Conservation (phyloP, 2,888 invertebrate species). For the Electrophaes corylata region DNA sequence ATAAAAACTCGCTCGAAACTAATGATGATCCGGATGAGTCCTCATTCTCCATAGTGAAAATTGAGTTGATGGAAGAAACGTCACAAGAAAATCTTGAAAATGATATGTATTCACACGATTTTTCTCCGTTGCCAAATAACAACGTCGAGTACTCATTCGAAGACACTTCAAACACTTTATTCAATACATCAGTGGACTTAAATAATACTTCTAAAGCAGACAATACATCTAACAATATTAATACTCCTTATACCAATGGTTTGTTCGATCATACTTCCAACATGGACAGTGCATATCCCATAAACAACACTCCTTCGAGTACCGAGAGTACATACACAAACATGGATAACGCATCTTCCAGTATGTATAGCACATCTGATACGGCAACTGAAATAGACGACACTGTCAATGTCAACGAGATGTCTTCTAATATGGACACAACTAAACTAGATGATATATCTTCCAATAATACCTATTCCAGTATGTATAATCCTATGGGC, state of each 20-base stretch:
- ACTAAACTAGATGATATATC: conserved; percentile 3
- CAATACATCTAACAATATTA: conserved; percentile 13
- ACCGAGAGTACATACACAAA: conserved; percentile 19
- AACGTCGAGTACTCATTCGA: conserved; percentile 28
- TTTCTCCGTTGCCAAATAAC: conserved; percentile 30
- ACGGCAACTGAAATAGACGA: conserved; percentile 14
- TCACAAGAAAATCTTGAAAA: conserved; percentile 55
- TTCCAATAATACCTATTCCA: conserved; percentile 3
- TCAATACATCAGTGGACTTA: conserved; percentile 11
- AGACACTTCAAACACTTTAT: conserved; percentile 21
- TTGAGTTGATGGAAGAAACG: conserved; percentile 62
- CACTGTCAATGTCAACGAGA: conserved; percentile 4
- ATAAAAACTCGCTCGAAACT: conserved; percentile 44
- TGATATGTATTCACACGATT: conserved; percentile 45
- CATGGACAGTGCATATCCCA: conserved; percentile 13
- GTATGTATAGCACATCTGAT: conserved; percentile 16
- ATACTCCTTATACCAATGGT: conserved; percentile 16
- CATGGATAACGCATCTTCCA: conserved; percentile 22
- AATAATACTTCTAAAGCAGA: conserved; percentile 8
- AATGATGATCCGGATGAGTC: conserved; percentile 58
- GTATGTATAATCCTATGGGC: conserved; percentile 6
- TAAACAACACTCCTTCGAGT: conserved; percentile 19
- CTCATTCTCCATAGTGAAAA: conserved; percentile 60
- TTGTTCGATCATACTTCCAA: conserved; percentile 14
- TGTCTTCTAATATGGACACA: conserved; percentile 5